Conservation (phyloP, 2,888 invertebrate genomes). For the Amaurobius ferox region DNA sequence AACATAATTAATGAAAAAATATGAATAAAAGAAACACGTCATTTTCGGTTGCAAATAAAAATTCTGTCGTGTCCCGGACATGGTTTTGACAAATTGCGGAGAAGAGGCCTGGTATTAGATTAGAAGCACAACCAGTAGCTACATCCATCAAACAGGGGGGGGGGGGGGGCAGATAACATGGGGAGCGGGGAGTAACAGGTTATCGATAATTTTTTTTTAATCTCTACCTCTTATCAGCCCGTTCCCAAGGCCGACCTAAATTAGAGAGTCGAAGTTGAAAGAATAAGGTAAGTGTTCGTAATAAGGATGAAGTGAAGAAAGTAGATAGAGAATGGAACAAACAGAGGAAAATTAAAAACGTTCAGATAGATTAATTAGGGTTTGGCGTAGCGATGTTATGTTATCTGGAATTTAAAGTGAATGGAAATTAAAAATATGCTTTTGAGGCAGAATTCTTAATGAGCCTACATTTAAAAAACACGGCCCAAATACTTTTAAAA, state of each 20-base stretch:
- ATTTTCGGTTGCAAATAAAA: background rate
- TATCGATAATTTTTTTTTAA: constrained; percentile 60
- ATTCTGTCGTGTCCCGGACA: constrained; percentile 35
- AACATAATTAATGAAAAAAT: background rate
- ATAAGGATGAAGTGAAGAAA: too few species aligned
- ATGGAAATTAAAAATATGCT: too few species aligned
- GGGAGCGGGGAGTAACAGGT: constrained; percentile 31
- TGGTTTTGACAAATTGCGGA: constrained; percentile 55
- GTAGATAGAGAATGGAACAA: too few species aligned
- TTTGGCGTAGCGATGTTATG: too few species aligned
- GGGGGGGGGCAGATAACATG: background rate
- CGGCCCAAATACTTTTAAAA: too few species aligned
- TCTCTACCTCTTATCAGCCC: constrained; percentile 19
- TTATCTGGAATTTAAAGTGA: too few species aligned
- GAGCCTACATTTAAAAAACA: too few species aligned
- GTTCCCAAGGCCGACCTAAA: constrained; percentile 47
- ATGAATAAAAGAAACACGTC: background rate
- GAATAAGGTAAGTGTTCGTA: too few species aligned
- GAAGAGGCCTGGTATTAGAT: constrained; percentile 28
- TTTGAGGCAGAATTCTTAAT: too few species aligned
- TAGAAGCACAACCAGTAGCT: constrained; percentile 33
- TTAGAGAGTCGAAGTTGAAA: constrained; percentile 20
- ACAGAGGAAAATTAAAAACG: too few species aligned
- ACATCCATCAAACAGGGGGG: constrained; percentile 31
- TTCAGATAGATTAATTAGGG: too few species aligned